Percentiles rank a stretch among this genome's conserved stretches.
Evolutionary conservation across 2,888 invertebrate genomes (phyloP).

Genomic region (Drosophila koepferae): DNA sequence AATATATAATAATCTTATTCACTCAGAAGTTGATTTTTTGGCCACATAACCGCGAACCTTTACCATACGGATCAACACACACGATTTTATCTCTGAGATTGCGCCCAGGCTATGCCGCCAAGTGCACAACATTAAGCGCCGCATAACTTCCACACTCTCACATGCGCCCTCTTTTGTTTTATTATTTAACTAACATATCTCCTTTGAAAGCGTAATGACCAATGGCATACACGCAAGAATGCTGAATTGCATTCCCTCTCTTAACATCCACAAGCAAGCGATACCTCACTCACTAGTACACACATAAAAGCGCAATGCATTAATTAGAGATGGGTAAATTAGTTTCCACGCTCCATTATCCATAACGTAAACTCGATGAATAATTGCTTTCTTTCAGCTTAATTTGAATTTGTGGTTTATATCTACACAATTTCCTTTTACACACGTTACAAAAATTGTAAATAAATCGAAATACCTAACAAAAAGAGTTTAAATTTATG

Average conservation of each 20-base stretch:
- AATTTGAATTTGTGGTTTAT: background rate
- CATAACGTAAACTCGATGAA: background rate
- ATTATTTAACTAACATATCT: background rate
- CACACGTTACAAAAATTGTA: background rate
- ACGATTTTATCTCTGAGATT: background rate
- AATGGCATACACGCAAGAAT: background rate
- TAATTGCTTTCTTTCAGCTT: background rate
- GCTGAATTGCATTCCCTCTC: background rate
- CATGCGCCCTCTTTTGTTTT: background rate
- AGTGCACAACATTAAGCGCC: too few species aligned
- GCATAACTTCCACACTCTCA: background rate
- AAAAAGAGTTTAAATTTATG: background rate
- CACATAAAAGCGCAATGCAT: background rate
- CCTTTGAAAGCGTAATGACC: background rate
- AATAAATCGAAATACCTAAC: background rate
- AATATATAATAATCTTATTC: background rate
- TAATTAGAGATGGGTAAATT: background rate
- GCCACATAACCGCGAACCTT: background rate
- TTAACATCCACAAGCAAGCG: conserved; percentile 2
- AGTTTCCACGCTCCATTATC: background rate
- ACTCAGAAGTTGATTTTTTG: background rate
- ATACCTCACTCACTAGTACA: background rate
- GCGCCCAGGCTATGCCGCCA: background rate
- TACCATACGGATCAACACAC: background rate
- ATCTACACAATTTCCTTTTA: background rate